These are phyloP conservation scores for Xanthorhoe spadicearia DNA, from an alignment of 2,888 invertebrate genomes.

Conservation along the genomic window DNA sequence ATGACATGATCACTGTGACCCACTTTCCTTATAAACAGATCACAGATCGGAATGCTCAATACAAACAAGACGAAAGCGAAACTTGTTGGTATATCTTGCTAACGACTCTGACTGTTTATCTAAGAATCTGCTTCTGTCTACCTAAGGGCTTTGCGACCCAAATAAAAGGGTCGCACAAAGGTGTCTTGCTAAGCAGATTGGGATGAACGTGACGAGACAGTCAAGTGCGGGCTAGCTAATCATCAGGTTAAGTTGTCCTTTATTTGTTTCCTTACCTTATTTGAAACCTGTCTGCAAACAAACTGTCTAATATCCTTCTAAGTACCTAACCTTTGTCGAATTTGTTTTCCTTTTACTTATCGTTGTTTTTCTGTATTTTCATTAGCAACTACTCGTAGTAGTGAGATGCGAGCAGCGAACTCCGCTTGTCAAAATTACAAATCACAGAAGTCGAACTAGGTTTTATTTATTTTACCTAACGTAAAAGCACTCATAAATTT, in stretches of 20 bases:
- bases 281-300: constrained; percentile 39
- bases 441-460: neutral
- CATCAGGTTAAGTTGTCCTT: constrained; percentile 60
- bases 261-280: constrained; percentile 54
- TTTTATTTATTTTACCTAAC: neutral
- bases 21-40: constrained; percentile 40
- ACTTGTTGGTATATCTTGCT: constrained; percentile 57
- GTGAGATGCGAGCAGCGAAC: no score
- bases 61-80: constrained; percentile 43
- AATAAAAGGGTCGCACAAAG: constrained; percentile 74
- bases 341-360: constrained; percentile 27
- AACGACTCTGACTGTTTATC: constrained; percentile 66
- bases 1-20: constrained; percentile 36
- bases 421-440: neutral
- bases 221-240: constrained; percentile 65
- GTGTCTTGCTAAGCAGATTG: constrained; percentile 81
- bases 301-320: constrained; percentile 33
- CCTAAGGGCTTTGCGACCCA: constrained; percentile 67
- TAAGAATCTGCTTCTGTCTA: constrained; percentile 72
- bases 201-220: constrained; percentile 69
- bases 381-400: constrained; percentile 8
- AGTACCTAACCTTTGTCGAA: constrained; percentile 20
- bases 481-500: neutral
- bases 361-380: constrained; percentile 15
- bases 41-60: constrained; percentile 39